Percentiles rank a stretch among this genome's conserved stretches.
These are phyloP conservation scores for Haemorhous mexicanus DNA, from an alignment of 2,113 vertebrate genomes.

Conservation along the genomic window DNA sequence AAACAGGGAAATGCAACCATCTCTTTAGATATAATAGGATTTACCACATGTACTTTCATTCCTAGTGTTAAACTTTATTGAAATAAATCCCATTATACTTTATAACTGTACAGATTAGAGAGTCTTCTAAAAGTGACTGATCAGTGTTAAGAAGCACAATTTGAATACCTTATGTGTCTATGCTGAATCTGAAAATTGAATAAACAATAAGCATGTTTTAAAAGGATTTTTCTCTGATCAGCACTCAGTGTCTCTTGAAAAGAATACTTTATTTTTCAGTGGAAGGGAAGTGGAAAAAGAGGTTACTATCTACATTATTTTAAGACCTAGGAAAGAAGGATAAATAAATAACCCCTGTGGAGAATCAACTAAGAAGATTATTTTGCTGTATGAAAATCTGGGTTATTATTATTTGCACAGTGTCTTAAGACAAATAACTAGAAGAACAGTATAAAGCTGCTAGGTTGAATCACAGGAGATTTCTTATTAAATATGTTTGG, in stretches of 20 bases:
- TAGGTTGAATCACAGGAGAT: neutral
- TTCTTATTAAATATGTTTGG: neutral
- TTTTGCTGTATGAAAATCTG: neutral
- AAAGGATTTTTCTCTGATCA: constrained; percentile 11
- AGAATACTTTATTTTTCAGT: neutral
- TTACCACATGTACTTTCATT: constrained; percentile 3
- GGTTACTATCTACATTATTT: neutral
- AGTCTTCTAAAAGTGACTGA: constrained; percentile 27
- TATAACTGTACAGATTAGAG: constrained; percentile 40
- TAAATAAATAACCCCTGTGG: neutral
- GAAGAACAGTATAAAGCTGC: neutral
- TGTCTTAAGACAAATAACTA: neutral
- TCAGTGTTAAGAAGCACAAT: constrained; percentile 31
- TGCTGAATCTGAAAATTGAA: constrained; percentile 26
- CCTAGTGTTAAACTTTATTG: neutral
- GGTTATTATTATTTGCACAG: neutral
- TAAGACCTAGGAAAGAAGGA: neutral
- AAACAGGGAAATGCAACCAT: neutral
- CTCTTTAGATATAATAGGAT: neutral
- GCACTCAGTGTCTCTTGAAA: neutral
- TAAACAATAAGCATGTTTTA: neutral
- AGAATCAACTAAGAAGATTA: constrained; percentile 28
- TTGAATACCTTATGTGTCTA: neutral
- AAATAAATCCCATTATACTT: constrained; percentile 54
- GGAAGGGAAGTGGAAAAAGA: neutral